Base-by-base conservation (phyloP, 2,888 invertebrate genomes). In the Clitarchus hookeri region DNA sequence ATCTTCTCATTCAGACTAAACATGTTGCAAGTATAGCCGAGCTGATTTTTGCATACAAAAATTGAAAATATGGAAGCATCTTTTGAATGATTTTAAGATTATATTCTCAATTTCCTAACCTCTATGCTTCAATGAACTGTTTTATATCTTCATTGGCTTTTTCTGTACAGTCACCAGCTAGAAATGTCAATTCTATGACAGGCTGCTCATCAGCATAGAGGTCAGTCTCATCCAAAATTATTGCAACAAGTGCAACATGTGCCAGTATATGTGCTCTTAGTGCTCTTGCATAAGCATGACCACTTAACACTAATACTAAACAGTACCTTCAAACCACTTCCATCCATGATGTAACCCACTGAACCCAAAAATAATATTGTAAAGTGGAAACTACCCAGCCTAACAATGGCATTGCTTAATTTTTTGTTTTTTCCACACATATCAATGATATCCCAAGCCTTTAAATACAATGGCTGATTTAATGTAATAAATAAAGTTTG, bases 391-490 rank as follows among this genome's bases (percentile, higher is more conserved):
- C 88, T 87, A 85, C 84, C 88, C 11, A 88, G 87, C 79, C 89
- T 85, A 25, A 88, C 87, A 83, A 89, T 85, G 44, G 88, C 87
- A 83, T 87, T 87, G 9, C 84, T 83, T 26, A 87, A 79, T 44
- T 87, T 85, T 23, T 88, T 86, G 86, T 88, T 82, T 86, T 88
- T 87, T 12, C 88, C 85, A 44, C 1, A 80, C 26, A 2, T 3
- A 23, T 88, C 87, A 16, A 89, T 88, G 23, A 90, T 90, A 87
- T 90, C 90, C 79, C 89, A 87, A 84, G 90, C 90, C 89, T 91
- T 90, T 4, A 83, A 85, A 86, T 89, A 90, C 25, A 90, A 87
- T 6, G 90, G 91, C 78, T 90, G 91, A 87, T 80, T 90, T 86
- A 90, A 90, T 84, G 90, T 90, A 13, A 90, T 87, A 16, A 90